Conservation (phyloP, 1,140 invertebrate genomes). For the Tyrophagus putrescentiae region DNA sequence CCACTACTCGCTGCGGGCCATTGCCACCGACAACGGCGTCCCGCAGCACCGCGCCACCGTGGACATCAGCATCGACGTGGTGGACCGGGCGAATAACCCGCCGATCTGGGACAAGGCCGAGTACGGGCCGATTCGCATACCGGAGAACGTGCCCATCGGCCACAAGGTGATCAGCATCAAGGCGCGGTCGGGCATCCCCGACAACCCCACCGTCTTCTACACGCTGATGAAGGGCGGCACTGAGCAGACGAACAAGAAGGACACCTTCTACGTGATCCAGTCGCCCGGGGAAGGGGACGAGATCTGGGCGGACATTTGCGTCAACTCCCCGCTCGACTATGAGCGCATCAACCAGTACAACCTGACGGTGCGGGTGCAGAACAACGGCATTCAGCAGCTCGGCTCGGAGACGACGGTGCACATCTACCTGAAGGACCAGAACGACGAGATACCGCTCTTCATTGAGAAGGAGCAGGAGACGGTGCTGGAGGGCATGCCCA, state of each 20-base stretch:
- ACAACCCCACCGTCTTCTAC: slow-evolving; percentile 86
- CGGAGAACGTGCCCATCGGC: slow-evolving; percentile 94
- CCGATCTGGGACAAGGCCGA: slow-evolving; percentile 80
- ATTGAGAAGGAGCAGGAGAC: slow-evolving; percentile 85
- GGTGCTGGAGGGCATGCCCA: slow-evolving; percentile 77
- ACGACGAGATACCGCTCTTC: slow-evolving; percentile 89
- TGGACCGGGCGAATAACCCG: slow-evolving; percentile 93
- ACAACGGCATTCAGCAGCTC: slow-evolving; percentile 84
- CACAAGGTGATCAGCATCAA: slow-evolving; percentile 88
- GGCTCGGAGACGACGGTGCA: slow-evolving; percentile 83
- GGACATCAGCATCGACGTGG: slow-evolving; percentile 89
- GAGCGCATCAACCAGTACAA: slow-evolving; percentile 90
- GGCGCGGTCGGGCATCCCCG: slow-evolving; percentile 80
- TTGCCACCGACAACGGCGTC: slow-evolving; percentile 75
- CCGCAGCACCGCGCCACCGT: slow-evolving; percentile 75
- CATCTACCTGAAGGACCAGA: slow-evolving; percentile 85
- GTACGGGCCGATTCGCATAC: slow-evolving; percentile 88
- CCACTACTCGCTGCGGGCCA: slow-evolving; percentile 80
- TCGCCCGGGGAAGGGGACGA: slow-evolving; percentile 63
- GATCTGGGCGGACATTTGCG: slow-evolving; percentile 65
- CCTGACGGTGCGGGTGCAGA: slow-evolving; percentile 87
- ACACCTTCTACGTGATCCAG: slow-evolving; percentile 88
- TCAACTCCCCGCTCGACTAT: slow-evolving; percentile 86
- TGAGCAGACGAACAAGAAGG: slow-evolving; percentile 83
- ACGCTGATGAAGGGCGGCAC: slow-evolving; percentile 82